These are phyloP conservation scores for Myotis findleyi DNA, from an alignment of 2,797 vertebrate genomes.

Conservation along the genomic window DNA sequence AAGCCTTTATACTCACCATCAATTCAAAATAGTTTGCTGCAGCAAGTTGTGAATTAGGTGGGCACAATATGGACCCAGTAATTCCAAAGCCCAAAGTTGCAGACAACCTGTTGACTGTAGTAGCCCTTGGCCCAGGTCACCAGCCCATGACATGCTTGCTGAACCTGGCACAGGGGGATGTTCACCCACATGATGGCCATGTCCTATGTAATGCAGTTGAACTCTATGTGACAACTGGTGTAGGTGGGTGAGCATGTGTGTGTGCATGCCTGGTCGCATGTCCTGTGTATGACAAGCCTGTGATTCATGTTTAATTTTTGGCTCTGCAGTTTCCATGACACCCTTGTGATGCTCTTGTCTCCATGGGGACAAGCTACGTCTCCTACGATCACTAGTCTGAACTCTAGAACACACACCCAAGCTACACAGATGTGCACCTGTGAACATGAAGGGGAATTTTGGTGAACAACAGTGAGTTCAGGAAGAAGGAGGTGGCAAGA, in stretches of 20 bases:
- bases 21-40: not conserved
- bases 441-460: not conserved
- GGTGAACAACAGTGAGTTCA: not conserved
- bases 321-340: not conserved
- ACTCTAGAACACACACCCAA: too few relatives aligned
- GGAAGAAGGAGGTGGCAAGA: not conserved
- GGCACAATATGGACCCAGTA: not conserved
- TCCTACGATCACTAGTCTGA: not conserved
- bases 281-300: not conserved
- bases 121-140: not conserved
- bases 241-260: not conserved
- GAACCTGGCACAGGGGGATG: not conserved
- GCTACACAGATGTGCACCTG: rapidly evolving
- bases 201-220: not conserved
- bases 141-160: not conserved
- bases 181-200: rapidly evolving
- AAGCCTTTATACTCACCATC: conserved; percentile 36
- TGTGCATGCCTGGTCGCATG: rapidly evolving
- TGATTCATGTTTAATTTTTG: not conserved
- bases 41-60: not conserved
- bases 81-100: not conserved
- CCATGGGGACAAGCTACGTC: not conserved
- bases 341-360: not conserved
- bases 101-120: not conserved
- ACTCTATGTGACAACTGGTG: not conserved